Conservation (phyloP, 1,140 invertebrate species). For the Littorina saxatilis region DNA sequence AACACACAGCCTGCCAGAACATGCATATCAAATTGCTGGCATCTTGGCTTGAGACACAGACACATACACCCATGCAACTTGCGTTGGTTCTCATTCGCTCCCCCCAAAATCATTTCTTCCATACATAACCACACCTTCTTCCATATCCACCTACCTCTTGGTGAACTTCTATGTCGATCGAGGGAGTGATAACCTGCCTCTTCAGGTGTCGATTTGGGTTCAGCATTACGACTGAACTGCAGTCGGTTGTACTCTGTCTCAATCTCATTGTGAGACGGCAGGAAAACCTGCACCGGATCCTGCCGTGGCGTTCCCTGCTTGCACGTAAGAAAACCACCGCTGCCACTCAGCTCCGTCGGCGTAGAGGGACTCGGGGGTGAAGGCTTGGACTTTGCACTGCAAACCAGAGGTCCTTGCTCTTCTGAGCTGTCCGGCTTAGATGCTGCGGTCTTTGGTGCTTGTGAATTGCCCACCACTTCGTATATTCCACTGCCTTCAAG, state of each 20-base stretch:
- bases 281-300: background rate
- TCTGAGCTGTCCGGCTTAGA: background rate
- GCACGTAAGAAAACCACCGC: background rate
- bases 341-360: constrained; percentile 2
- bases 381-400: no score
- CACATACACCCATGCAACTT: no score
- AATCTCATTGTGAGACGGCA: background rate
- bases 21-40: no score
- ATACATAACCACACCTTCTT: no score
- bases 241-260: constrained; percentile 17
- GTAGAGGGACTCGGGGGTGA: background rate
- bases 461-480: background rate
- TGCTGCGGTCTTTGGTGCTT: background rate
- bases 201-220: background rate
- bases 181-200: constrained; percentile 21
- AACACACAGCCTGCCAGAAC: no score
- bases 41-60: no score
- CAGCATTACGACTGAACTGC: background rate
- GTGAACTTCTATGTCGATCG: background rate
- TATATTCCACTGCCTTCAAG: background rate
- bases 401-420: no score
- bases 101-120: no score
- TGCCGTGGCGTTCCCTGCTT: constrained; percentile 3
- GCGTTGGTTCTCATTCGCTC: no score
- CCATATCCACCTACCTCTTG: background rate